Evolutionary conservation across 2,888 invertebrate genomes (phyloP).

Genomic region (Danaus chrysippus): DNA sequence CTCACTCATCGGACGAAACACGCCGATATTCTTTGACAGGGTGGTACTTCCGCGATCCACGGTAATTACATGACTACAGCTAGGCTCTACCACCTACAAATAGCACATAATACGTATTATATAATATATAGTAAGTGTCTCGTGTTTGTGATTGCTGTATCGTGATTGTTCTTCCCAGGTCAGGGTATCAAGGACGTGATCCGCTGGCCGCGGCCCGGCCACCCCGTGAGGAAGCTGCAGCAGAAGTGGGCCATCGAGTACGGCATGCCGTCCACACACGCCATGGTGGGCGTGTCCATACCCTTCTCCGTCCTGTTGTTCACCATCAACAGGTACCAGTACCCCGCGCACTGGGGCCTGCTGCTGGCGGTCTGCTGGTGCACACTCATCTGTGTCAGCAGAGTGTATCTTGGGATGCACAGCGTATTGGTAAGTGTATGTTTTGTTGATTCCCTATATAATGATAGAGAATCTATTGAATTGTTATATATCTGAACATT

Average conservation of each 20-base stretch:
- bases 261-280: conserved; percentile 97
- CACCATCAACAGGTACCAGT: conserved; percentile 89
- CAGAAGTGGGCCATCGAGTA: conserved; percentile 94
- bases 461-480: too few species aligned
- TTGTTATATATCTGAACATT: too few species aligned
- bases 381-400: conserved; percentile 87
- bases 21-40: too few species aligned
- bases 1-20: too few species aligned
- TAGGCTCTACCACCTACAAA: too few species aligned
- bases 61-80: too few species aligned
- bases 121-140: background rate
- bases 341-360: conserved; percentile 79
- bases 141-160: background rate
- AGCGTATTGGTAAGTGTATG: conserved; percentile 85
- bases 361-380: conserved; percentile 84
- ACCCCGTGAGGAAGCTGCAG: conserved; percentile 90
- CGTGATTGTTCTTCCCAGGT: conserved; percentile 68
- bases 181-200: conserved; percentile 94
- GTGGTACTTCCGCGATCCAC: too few species aligned
- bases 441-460: too few species aligned
- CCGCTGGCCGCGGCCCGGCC: conserved; percentile 91
- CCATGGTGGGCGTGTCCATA: conserved; percentile 93
- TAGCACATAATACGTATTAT: too few species aligned
- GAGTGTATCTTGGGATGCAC: conserved; percentile 96
- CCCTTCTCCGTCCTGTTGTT: conserved; percentile 91